Percentiles rank a stretch among this genome's conserved stretches.
phyloP scores from a whole-genome alignment of 2,113 vertebrate genomes.

The Lamprotornis superbus region DNA sequence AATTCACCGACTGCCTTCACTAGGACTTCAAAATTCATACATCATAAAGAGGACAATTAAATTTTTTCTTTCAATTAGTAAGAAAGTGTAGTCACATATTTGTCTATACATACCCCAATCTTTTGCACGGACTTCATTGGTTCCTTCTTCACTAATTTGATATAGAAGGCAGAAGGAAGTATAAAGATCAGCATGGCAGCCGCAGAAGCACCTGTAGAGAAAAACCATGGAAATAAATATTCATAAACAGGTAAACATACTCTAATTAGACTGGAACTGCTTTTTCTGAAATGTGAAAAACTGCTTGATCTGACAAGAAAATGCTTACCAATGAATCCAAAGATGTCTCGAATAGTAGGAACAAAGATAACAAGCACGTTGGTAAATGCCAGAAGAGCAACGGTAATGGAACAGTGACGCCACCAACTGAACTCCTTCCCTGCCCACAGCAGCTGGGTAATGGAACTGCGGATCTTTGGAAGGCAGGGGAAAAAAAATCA shows the following conservation, averaged over 20 bases:
- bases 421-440: conserved; percentile 89
- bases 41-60: background rate
- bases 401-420: conserved; percentile 85
- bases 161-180: conserved; percentile 96
- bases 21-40: background rate
- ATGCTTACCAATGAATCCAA: conserved; percentile 91
- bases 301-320: background rate
- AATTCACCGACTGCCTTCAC: background rate
- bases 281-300: background rate
- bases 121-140: conserved; percentile 91
- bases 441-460: conserved; percentile 86
- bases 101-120: conserved; percentile 85
- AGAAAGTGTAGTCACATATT: background rate
- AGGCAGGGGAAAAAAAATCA: background rate
- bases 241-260: background rate
- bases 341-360: conserved; percentile 93
- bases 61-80: background rate
- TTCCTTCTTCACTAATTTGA: conserved; percentile 96
- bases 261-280: background rate
- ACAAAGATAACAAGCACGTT: conserved; percentile 92
- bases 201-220: conserved; percentile 86
- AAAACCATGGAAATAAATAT: background rate
- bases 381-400: conserved; percentile 79
- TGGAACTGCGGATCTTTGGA: conserved; percentile 88
- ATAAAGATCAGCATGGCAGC: conserved; percentile 98